Evolutionary conservation across 2,113 vertebrate species (phyloP).

Genomic region (Ammodytes dubius): DNA sequence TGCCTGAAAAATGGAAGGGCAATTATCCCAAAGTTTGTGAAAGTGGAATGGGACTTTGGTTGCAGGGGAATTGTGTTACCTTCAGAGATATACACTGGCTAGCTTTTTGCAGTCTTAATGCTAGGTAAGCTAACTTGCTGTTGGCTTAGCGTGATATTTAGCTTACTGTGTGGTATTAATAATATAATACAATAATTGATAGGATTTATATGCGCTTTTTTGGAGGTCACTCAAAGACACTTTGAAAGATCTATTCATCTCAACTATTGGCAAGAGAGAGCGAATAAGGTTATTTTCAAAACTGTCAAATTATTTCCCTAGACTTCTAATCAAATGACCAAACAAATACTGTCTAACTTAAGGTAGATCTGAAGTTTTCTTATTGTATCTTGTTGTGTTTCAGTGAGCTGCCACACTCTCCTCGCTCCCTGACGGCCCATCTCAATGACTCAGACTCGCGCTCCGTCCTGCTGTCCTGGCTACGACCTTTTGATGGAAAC

Average conservation of each 20-base stretch:
- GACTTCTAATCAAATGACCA: not conserved
- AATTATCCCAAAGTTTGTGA: too few relatives aligned
- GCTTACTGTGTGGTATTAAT: too few relatives aligned
- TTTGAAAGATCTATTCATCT: not conserved
- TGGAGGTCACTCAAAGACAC: too few relatives aligned
- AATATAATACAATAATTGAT: too few relatives aligned
- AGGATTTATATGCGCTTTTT: too few relatives aligned
- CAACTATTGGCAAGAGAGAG: not conserved
- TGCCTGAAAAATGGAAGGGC: too few relatives aligned
- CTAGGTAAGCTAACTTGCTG: not conserved
- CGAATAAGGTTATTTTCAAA: not conserved
- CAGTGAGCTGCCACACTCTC: slow-evolving; percentile 95
- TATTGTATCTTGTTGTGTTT: not conserved
- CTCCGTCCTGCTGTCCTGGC: slow-evolving; percentile 92
- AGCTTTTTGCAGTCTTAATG: not conserved
- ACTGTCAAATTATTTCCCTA: not conserved
- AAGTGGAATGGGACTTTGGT: too few relatives aligned
- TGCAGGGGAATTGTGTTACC: not conserved
- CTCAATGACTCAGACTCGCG: slow-evolving; percentile 88
- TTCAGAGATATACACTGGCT: not conserved
- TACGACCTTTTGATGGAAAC: slow-evolving; percentile 96
- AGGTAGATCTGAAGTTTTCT: not conserved
- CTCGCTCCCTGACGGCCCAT: slow-evolving; percentile 91
- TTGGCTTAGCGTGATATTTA: not conserved
- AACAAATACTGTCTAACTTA: not conserved